Base-by-base conservation (phyloP, 2,113 vertebrate species). In the Catharus fuscescens region DNA sequence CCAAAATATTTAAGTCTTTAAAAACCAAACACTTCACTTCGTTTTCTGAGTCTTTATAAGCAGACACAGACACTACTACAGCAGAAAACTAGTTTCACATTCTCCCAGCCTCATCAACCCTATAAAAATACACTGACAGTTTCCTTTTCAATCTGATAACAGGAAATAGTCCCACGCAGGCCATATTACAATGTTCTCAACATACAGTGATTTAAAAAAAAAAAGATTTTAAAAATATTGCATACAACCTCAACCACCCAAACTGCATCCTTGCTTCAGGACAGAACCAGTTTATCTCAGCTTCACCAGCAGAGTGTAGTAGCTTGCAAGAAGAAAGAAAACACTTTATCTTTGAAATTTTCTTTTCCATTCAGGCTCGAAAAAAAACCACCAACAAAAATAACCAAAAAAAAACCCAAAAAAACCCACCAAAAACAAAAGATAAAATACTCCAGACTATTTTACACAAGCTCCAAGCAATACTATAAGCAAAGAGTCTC, bases 401-500 rank as follows among this genome's bases (percentile, higher is more conserved):
- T 8, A 52, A 24, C 40, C 40, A 40, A 40, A 40, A 25, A 38
- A 38, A 38, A 38, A 10, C 38, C 10, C 40, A 13, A 25, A 38
- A 11, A 38, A 38, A 38, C 38, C 38, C 38, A 38, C 38, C 38
- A 38, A 38, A 38, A 38, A 38, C 38, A 60, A 79, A 64, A 12
- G 5, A 66, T n/a, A 25, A 62, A 69, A 62, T 54, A 40, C 6
- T 77, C 21, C 12, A 56, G 45, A 77, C 24, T 74, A 31, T 60
- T 96, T 93, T 60, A 67, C 50, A 71, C 20, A 47, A 14, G 26
- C 57, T 92, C 26, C 29, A 88, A 94, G 54, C 44, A 81, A 61
- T n/a, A 77, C 20, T 31, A 64, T 45, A 26, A 94, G 70, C 29
- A 64, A 79, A 66, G 57, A 66, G 57, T 69, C 69, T 86, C 85